A percentile compares a stretch with the other conserved stretches of the same genome.
phyloP scores from a whole-genome alignment of 92 coral and sea anemone species.

The Zoanthus solanderi region DNA sequence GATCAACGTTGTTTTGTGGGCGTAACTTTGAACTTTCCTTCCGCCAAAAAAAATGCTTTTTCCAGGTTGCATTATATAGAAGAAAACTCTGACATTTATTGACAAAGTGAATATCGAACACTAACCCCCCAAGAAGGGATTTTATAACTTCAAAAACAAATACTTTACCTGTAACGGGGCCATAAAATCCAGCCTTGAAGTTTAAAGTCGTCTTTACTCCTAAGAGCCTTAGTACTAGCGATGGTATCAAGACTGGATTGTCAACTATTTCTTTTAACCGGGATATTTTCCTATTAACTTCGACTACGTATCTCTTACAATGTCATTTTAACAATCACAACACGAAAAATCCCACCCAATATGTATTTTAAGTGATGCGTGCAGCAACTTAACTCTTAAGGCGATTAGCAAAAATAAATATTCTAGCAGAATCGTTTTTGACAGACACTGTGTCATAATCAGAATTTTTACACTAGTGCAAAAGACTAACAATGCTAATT shows the following conservation, averaged over 20 bases:
- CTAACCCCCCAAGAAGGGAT: background rate
- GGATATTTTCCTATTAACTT: background rate
- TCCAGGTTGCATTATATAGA: background rate
- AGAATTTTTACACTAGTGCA: background rate
- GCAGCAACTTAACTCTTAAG: background rate
- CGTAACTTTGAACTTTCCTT: background rate
- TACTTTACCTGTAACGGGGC: constrained; percentile 25
- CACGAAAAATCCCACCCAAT: constrained; percentile 42
- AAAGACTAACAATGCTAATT: background rate
- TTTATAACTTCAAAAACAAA: background rate
- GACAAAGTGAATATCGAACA: background rate
- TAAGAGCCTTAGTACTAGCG: background rate
- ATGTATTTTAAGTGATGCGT: background rate
- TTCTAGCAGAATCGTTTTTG: background rate
- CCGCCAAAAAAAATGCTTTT: background rate
- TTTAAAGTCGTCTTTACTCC: background rate
- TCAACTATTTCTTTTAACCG: background rate
- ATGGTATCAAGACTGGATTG: background rate
- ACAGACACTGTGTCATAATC: background rate
- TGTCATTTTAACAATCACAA: background rate
- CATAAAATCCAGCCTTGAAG: constrained; percentile 7
- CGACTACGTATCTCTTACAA: background rate
- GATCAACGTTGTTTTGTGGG: background rate
- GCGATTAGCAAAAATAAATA: background rate
- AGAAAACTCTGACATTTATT: background rate